phyloP scores from a whole-genome alignment of 2,797 vertebrate species.

The Ataeniobius toweri region DNA sequence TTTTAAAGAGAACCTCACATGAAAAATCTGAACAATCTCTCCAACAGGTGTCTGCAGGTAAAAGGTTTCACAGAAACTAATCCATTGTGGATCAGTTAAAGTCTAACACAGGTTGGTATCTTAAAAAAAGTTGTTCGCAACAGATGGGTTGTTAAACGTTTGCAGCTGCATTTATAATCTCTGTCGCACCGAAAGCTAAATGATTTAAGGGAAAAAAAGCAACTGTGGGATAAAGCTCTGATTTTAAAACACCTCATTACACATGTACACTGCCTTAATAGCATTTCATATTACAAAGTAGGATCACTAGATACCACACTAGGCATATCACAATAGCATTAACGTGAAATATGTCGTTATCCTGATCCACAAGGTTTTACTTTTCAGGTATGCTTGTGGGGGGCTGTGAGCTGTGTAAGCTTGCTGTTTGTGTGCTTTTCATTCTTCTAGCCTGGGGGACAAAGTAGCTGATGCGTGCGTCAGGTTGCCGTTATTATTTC shows the following conservation, averaged over 20 bases:
- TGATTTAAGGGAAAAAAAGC: background rate
- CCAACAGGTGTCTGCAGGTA: background rate
- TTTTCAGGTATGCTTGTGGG: constrained; percentile 46
- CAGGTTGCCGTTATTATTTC: constrained; percentile 72
- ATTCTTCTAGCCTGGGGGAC: constrained; percentile 62
- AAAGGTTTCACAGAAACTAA: constrained; percentile 16
- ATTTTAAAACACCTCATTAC: constrained; percentile 48
- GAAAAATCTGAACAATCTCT: background rate
- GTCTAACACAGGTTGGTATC: background rate
- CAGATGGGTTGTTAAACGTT: constrained; percentile 7
- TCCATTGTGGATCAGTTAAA: constrained; percentile 28
- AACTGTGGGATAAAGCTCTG: constrained; percentile 3
- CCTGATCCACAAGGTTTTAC: constrained; percentile 44
- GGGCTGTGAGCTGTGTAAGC: constrained; percentile 61
- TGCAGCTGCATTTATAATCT: background rate
- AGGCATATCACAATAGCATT: constrained; percentile 55
- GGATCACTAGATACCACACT: constrained; percentile 34
- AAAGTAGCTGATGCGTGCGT: constrained; percentile 48
- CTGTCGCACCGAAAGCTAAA: background rate
- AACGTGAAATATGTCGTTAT: constrained; percentile 33
- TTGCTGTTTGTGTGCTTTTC: constrained; percentile 60
- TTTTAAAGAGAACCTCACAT: background rate
- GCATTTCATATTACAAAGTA: constrained; percentile 35
- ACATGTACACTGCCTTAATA: constrained; percentile 38
- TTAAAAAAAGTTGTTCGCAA: background rate